Evolutionary conservation across 2,113 vertebrate species (phyloP), one percentile per base, ranked within the genome.

Genomic region (Mystacornis crossleyi): DNA sequence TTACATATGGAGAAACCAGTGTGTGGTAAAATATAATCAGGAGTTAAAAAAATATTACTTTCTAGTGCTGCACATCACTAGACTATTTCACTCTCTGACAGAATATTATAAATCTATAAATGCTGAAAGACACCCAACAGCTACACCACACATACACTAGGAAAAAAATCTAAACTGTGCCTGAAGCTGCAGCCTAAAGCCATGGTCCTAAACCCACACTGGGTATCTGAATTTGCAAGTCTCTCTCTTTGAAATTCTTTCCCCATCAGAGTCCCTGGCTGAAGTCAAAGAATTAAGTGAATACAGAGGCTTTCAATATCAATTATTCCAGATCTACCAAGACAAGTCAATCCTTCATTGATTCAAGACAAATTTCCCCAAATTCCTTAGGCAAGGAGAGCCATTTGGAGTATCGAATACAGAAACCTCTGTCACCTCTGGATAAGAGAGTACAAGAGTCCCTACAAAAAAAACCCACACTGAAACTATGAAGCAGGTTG

Each of bases 401-500:
- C 8, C 23, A 62, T 4, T 5, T 34, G 19, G 11, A 72, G 5
- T 13, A 60, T 21, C 0, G 0, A 60, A 33, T 0, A 38, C 28
- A 3, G 6, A 93, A 81, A 79, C 8, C 3, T 69, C 54, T 58
- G 18, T 54, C 33, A 73, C 18, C 42, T 69, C 51, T 54, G 26
- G 6, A 11, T 38, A 71, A 47, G 9, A 67, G 3, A 10, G 18
- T 36, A 55, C 24, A 82, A 29, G 9, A 92, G 23, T 11, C 9
- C 11, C 14, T 34, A 24, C 7, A 55, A 75, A 80, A 87, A 79
- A 47, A 58, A 1, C 0, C 2, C 29, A 65, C 11, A n/a, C 12
- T 25, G 9, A 71, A 94, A 55, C 36, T 34, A 36, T 18, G 23
- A 9, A 79, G 12, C 53, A 81, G 16, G 14, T 13, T 66, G 14